Evolutionary conservation across 2,888 invertebrate genomes (phyloP), one percentile per base, ranked within the genome.

Genomic region (Euzophera pinguis): DNA sequence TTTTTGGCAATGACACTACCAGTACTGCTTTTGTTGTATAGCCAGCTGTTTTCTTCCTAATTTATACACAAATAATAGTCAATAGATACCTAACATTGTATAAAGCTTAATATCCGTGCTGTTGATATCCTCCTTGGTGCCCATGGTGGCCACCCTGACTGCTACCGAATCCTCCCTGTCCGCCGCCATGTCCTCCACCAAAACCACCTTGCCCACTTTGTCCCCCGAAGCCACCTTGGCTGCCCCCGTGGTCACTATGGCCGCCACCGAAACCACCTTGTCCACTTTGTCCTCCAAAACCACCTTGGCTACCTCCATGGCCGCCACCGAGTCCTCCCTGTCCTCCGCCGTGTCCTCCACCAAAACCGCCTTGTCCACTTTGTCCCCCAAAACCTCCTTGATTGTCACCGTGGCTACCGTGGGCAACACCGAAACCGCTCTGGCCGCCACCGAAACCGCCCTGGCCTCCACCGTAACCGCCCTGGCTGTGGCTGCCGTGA

Each of bases 351-450:
- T 50, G 16, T n/a, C 37, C 45, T 37, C 52, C 32, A 10, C 39
- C 38, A 6, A 13, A 43, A 1, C 43, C n/a, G n/a, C n/a, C 43
- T 8, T 13, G 8, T 7, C 37, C 39, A 13, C 29, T 12, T 2
- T 22, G 22, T 5, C 41, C 41, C 1, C 61, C 58, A 41, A 61
- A 64, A 53, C 61, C 61, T 16, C 64, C 53, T 50, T n/a, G n/a
- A n/a, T n/a, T n/a, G n/a, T n/a, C n/a, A n/a, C n/a, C n/a, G n/a
- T 61, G 63, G 48, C 14, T 22, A 14, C 14, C 41, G 0, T 32
- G 14, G 3, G 34, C 17, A 0, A 39, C 59, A 6, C 60, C 58
- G 38, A 60, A 54, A 7, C 58, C 52, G 9, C 62, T 50, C 14
- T 64, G 58, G 8, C 53, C 47, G 22, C 22, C 22, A 3, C 12